phyloP scores from a whole-genome alignment of 92 coral and sea anemone genomes.

The Diadumene lineata region DNA sequence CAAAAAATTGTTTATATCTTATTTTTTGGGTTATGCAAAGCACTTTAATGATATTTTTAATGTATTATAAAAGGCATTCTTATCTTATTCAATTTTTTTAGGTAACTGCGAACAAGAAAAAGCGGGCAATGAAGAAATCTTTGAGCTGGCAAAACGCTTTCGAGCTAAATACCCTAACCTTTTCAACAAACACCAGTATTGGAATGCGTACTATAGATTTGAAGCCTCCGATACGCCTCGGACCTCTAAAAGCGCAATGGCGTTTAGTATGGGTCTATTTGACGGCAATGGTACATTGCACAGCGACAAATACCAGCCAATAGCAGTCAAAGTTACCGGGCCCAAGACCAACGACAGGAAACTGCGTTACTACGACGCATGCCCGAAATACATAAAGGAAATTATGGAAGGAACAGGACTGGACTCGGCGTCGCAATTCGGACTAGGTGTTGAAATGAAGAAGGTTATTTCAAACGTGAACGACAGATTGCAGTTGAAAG shows the following conservation, averaged over 20 bases:
- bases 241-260: conserved; percentile 79
- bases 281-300: conserved; percentile 75
- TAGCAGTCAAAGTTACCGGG: conserved; percentile 72
- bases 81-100: too few relatives aligned
- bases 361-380: conserved; percentile 64
- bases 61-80: too few relatives aligned
- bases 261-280: conserved; percentile 85
- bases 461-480: conserved; percentile 51
- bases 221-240: conserved; percentile 74
- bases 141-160: conserved; percentile 66
- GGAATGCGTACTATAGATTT: conserved; percentile 73
- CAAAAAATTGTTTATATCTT: too few relatives aligned
- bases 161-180: conserved; percentile 57
- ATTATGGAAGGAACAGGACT: conserved; percentile 38
- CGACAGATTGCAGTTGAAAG: conserved; percentile 58
- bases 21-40: too few relatives aligned
- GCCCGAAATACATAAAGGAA: conserved; percentile 56
- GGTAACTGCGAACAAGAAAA: conserved; percentile 65
- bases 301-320: conserved; percentile 65
- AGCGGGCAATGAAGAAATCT: conserved; percentile 70
- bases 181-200: conserved; percentile 52
- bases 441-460: conserved; percentile 48
- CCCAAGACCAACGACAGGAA: conserved; percentile 63
- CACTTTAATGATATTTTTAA: too few relatives aligned
- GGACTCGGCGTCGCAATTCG: conserved; percentile 30